Evolutionary conservation across 1,140 invertebrate genomes (phyloP), one percentile per base, ranked within the genome.

Genomic region (Nylanderia fulva): DNA sequence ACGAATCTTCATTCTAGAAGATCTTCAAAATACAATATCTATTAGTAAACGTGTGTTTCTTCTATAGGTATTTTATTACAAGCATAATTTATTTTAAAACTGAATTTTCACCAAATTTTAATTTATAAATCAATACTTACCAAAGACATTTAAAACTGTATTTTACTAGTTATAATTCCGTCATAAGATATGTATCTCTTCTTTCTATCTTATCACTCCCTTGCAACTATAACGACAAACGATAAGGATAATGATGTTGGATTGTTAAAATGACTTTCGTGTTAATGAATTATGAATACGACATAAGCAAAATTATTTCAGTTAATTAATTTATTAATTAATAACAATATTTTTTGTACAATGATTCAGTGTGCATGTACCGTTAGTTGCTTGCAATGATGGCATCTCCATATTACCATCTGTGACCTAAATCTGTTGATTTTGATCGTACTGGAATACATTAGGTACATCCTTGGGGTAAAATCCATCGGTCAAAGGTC

Each of bases 391-490:
- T 66, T 36, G 8, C 29, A 7, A 36, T 52, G 42, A 52, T 21
- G 13, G 3, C 24, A 76, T 66, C 75, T 64, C 60, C 60, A 77
- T 77, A n/a, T 29, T 79, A 79, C n/a, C 42, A 52, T 0, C 3
- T 66, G 33, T 13, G 15, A 66, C 2, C 9, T 5, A 29, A 64
- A 79, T 29, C 29, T 36, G 42, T 66, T 61, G 58, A 61, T 29
- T 42, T 52, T 29, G 33, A 52, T 52, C 18, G 18, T 48, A n/a
- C 29, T 13, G 36, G 45, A 45, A 13, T 68, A 79, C 13, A 21
- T n/a, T 66, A 4, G 4, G 2, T 8, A n/a, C 24, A 6, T 68
- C n/a, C n/a, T n/a, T n/a, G n/a, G n/a, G n/a, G n/a, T n/a, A n/a
- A n/a, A n/a, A n/a, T n/a, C n/a, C n/a, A n/a, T n/a, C n/a, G n/a